Conservation (phyloP, 2,888 invertebrate species). For the Limulus polyphemus region DNA sequence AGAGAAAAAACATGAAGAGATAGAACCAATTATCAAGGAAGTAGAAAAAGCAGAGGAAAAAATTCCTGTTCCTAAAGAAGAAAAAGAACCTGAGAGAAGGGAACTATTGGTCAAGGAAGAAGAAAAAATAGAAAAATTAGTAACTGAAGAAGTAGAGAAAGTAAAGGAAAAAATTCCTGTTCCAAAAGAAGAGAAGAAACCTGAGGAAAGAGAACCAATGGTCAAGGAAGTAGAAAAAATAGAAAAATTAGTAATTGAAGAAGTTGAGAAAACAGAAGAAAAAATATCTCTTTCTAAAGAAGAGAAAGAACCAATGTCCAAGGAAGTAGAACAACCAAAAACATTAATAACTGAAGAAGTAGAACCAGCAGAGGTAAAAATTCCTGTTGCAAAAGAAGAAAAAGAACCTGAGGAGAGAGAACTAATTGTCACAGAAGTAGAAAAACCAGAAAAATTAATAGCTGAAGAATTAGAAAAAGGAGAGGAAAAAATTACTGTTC, state of each 20-base stretch:
- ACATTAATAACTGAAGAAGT: background rate
- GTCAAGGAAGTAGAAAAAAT: too few species aligned
- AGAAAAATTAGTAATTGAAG: too few species aligned
- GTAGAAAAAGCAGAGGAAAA: background rate
- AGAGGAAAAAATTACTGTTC: background rate
- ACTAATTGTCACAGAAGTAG: background rate
- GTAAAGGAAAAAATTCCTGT: too few species aligned
- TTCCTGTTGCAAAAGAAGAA: background rate
- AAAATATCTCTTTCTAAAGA: background rate
- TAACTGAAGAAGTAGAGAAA: background rate
- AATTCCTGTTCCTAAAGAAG: background rate
- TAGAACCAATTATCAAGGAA: background rate
- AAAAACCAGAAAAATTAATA: background rate
- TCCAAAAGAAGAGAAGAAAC: too few species aligned
- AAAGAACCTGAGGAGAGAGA: background rate
- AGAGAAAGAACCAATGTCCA: background rate
- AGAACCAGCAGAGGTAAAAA: background rate
- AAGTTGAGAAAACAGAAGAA: too few species aligned
- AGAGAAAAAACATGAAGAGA: background rate
- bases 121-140: background rate
- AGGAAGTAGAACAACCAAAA: background rate
- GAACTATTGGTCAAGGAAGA: slow-evolving; percentile 3
- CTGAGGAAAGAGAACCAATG: too few species aligned
- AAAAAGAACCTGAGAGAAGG: slow-evolving; percentile 2
- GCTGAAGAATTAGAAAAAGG: background rate